These are phyloP conservation scores for Drosophila prolongata DNA, from an alignment of 2,888 invertebrate species.

Conservation along the genomic window DNA sequence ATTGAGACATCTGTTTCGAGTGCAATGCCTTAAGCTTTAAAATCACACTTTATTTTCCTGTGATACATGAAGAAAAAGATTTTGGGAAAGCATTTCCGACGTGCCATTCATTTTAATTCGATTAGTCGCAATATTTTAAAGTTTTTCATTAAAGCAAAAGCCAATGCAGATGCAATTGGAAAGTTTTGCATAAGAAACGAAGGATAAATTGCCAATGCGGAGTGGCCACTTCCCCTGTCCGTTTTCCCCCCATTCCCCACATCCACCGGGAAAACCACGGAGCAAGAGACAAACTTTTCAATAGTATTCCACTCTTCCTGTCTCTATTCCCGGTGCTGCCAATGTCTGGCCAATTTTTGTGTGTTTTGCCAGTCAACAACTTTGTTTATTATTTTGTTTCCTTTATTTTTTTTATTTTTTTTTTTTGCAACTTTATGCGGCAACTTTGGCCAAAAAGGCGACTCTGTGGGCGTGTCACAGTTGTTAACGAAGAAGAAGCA, in stretches of 20 bases:
- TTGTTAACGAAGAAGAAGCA: slow-evolving; percentile 53
- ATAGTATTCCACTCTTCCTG: slow-evolving; percentile 36
- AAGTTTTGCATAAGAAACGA: slow-evolving; percentile 48
- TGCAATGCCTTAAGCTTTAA: background rate
- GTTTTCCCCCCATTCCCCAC: background rate
- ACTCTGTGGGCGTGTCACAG: slow-evolving; percentile 50
- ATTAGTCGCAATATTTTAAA: slow-evolving; percentile 35
- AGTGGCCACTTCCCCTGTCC: slow-evolving; percentile 25
- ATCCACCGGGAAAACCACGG: slow-evolving; percentile 18
- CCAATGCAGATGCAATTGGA: slow-evolving; percentile 52
- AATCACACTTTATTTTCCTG: background rate
- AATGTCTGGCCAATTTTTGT: slow-evolving; percentile 54
- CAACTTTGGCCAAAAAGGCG: slow-evolving; percentile 50
- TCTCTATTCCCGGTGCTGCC: slow-evolving; percentile 37
- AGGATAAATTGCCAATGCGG: slow-evolving; percentile 54
- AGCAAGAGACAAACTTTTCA: slow-evolving; percentile 67
- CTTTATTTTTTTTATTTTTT: slow-evolving; percentile 36
- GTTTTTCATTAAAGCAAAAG: slow-evolving; percentile 43
- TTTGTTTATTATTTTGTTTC: slow-evolving; percentile 52
- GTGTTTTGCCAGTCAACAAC: slow-evolving; percentile 66
- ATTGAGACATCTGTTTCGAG: slow-evolving; percentile 44
- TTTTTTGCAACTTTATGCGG: slow-evolving; percentile 67
- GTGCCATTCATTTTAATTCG: slow-evolving; percentile 39
- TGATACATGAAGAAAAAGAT: background rate
- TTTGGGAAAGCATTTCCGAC: background rate